phyloP scores from a whole-genome alignment of 2,797 vertebrate species.

The Protosalanx chinensis region DNA sequence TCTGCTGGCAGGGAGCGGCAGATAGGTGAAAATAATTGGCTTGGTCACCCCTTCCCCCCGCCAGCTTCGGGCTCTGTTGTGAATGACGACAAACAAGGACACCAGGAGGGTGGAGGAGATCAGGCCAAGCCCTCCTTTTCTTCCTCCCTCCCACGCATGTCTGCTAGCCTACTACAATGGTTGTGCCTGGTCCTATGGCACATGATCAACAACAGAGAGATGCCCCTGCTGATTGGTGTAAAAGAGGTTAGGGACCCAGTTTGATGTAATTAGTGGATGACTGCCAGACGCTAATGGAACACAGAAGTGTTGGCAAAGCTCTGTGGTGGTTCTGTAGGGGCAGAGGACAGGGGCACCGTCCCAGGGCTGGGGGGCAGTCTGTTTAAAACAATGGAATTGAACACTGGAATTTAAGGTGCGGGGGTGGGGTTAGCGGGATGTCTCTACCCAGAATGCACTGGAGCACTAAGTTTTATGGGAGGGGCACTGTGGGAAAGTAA shows the following conservation, averaged over 20 bases:
- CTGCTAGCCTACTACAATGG: constrained; percentile 27
- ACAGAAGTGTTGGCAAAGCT: constrained; percentile 61
- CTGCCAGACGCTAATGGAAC: constrained; percentile 65
- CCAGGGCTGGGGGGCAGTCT: constrained; percentile 44
- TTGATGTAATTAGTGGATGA: constrained; percentile 73
- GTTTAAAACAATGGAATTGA: constrained; percentile 54
- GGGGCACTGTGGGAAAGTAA: constrained; percentile 61
- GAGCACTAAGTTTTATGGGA: constrained; percentile 41
- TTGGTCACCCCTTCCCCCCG: constrained; percentile 51
- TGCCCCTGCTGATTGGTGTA: constrained; percentile 68
- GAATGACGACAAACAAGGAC: constrained; percentile 50
- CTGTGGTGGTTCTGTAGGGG: constrained; percentile 42
- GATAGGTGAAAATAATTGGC: constrained; percentile 77
- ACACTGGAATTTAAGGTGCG: constrained; percentile 26
- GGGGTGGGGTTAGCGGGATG: constrained; percentile 42
- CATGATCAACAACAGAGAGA: constrained; percentile 64
- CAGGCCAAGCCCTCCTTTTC: constrained; percentile 17
- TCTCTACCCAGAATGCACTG: constrained; percentile 39
- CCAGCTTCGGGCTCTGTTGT: constrained; percentile 16
- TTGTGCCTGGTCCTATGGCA: constrained; percentile 41
- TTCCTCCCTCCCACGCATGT: constrained; percentile 32
- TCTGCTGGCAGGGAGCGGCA: constrained; percentile 63
- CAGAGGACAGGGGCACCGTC: constrained; percentile 47
- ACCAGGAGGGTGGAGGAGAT: constrained; percentile 34
- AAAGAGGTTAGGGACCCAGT: constrained; percentile 71